Evolutionary conservation across 2,113 vertebrate species (phyloP), one percentile per base, ranked within the genome.

Genomic region (Hirundichthys speculiger): DNA sequence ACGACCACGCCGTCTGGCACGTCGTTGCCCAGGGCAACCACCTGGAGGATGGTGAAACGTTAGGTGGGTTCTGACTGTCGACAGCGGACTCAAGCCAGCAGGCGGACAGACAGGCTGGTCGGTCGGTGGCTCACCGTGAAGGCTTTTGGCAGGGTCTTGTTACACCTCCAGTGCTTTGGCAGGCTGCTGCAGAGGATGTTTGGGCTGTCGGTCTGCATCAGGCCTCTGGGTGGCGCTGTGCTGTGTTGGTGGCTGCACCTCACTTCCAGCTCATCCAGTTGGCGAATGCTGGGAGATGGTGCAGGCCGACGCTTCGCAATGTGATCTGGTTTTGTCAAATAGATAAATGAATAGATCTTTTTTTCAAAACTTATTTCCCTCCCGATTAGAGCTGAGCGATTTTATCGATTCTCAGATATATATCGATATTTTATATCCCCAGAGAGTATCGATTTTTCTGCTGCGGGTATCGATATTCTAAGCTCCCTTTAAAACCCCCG

Each of bases 151-250:
- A 98, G 93, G 27, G 95, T 96, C 80, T 98, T 98, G 89, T 98
- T 98, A 79, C 96, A 96, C 67, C 96, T 94, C 96, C 96, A 98
- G 91, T 98, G 96, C 21, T 93, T 94, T 8, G 96, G 96, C 84
- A 98, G 92, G 59, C 94, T 92, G 19, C 95, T 96, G 92, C 96
- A 97, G 63, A 97, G 92, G 92, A 98, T 95, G 93, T 97, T 97
- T 20, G 96, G 96, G 84, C 96, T 98, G 93, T 96, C 96, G 0
- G 96, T 98, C 62, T 93, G 93, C 0, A 97, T 93, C 34, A 98
- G 91, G 78, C 96, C 95, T 80, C 93, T 94, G 2, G 93, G 93
- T 87, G 94, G 93, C 62, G 93, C 95, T 76, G 92, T 92, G 85
- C 93, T 89, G 82, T 91, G 93, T 70, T 93, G 94, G 8, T 90